phyloP scores from a whole-genome alignment of 2,888 invertebrate species.

The Stenolophus ochropezus region DNA sequence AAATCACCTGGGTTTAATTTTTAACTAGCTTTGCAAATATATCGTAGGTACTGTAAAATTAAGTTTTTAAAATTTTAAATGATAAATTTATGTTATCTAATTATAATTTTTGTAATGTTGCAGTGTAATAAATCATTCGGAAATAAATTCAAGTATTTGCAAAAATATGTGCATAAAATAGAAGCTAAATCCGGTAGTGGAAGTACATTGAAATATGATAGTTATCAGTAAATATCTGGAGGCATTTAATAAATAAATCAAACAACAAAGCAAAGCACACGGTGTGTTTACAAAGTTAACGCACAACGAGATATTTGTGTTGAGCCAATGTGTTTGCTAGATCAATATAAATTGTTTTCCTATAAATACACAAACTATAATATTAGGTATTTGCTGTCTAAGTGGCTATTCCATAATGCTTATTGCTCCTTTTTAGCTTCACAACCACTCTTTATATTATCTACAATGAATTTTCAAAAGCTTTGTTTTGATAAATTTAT shows the following conservation, averaged over 20 bases:
- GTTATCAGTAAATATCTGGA: conserved; percentile 38
- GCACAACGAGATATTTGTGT: conserved; percentile 18
- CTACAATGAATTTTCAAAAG: too few relatives aligned
- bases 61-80: too few relatives aligned
- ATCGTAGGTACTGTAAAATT: too few relatives aligned
- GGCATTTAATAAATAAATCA: conserved; percentile 56
- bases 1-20: too few relatives aligned
- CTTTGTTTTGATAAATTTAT: too few relatives aligned
- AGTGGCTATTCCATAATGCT: too few relatives aligned
- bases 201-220: conserved; percentile 45
- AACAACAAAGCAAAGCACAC: conserved; percentile 26
- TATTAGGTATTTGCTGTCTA: neutral
- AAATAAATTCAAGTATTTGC: neutral
- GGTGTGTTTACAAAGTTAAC: conserved; percentile 4
- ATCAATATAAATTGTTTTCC: conserved; percentile 49
- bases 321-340: conserved; percentile 26
- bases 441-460: too few relatives aligned
- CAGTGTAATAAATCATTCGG: neutral
- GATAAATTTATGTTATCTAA: too few relatives aligned
- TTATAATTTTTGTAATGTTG: too few relatives aligned
- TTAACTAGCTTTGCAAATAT: too few relatives aligned
- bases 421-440: too few relatives aligned
- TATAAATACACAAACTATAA: neutral
- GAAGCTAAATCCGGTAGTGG: neutral
- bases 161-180: neutral